Base-by-base conservation (phyloP, 2,113 vertebrate species). In the Saguinus midas region DNA sequence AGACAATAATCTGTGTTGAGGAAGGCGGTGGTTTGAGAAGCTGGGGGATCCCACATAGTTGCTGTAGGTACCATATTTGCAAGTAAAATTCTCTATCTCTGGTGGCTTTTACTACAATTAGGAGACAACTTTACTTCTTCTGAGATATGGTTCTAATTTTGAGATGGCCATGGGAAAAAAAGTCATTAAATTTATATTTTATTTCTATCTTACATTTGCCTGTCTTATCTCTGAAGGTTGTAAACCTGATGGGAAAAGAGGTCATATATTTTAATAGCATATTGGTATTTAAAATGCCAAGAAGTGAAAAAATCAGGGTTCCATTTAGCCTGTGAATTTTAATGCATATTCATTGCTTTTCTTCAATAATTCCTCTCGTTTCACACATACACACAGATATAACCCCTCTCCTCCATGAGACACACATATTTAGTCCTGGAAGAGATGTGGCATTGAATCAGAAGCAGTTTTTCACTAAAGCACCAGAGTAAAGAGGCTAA, bases 261-360 rank as follows among this genome's bases (percentile, higher is more conserved):
- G 76, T 80, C 35, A 0, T 95, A 40, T 66, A 87, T 82, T 97
- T 97, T 97, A 95, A 97, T 43, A 76, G 91, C 52, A 37, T 17
- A 9, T 21, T 61, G 35, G 75, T 68, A 90, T 78, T 96, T 96
- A 97, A 97, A 95, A 95, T 94, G 91, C 91, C 95, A 94, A 70
- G 85, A 94, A 89, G 57, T 1, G n/a, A 35, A 40, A 45, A 92
- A 82, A 16, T 20, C 52, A 78, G 43, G 37, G 14, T 32, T 3
- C 21, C 6, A 14, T 84, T 75, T 78, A 89, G 61, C 85, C 75
- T 68, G 58, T 70, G 48, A 80, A 73, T 76, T 94, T 50, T 70
- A 73, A 73, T 55, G 76, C 43, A 6, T 0, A 13, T 58, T 84
- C 64, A 17, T 50, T 57, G 70, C 75, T 89, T 68, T 57, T 68